phyloP scores from a whole-genome alignment of 1,140 invertebrate species.

The Pemphigus obesinymphae region DNA sequence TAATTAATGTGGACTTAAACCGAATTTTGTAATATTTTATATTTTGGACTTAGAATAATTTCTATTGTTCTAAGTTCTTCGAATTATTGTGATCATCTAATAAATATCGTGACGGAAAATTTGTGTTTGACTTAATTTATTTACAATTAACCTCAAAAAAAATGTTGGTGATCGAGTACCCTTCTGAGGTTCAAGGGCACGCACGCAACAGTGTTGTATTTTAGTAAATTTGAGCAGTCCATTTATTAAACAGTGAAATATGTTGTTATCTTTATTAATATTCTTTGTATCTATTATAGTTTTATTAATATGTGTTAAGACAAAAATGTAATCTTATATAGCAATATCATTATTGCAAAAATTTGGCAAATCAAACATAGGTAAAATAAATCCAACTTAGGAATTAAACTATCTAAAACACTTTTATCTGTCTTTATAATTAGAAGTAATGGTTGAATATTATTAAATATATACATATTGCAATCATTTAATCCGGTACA shows the following conservation, averaged over 20 bases:
- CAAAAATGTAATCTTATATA: not conserved
- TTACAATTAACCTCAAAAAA: too few species aligned
- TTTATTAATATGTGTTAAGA: not conserved
- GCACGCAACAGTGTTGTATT: not conserved
- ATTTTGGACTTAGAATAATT: too few species aligned
- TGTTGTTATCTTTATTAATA: too few species aligned
- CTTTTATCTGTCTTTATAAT: not conserved
- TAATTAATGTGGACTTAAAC: too few species aligned
- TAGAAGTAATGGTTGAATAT: not conserved
- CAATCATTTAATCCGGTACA: not conserved
- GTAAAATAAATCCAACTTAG: not conserved
- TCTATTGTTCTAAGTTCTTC: too few species aligned
- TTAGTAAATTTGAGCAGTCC: not conserved
- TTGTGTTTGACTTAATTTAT: too few species aligned
- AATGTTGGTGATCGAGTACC: too few species aligned
- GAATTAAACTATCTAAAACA: not conserved
- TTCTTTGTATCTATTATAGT: too few species aligned
- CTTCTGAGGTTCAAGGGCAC: too few species aligned
- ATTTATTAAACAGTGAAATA: not conserved
- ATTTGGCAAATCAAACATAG: not conserved
- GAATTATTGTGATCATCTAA: too few species aligned
- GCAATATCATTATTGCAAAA: not conserved
- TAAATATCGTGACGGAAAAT: too few species aligned
- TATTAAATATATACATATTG: not conserved
- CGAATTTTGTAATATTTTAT: too few species aligned